Base-by-base conservation (phyloP, 1,140 invertebrate genomes). In the Mactra quadrangularis region DNA sequence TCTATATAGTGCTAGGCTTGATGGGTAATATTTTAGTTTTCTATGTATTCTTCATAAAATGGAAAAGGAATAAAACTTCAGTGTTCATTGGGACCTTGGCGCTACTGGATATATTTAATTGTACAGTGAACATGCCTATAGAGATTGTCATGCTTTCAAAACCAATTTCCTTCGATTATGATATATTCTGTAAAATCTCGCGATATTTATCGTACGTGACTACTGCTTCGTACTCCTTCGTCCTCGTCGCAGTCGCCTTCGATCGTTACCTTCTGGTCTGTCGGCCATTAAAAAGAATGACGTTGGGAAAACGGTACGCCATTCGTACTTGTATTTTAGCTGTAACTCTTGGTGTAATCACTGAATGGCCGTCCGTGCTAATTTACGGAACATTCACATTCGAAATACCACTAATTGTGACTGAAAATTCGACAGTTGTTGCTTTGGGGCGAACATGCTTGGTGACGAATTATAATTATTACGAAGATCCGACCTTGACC, bases 221-320 rank as follows among this genome's bases (percentile, higher is more conserved):
- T 25, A 60, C 72, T 2, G 72, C 72, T 15, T 59, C 72, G 13
- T 78, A 78, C 22, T 78, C 76, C 50, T 78, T 78, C 33, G 57
- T 78, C 9, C 35, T 78, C 2, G 76, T 78, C 4, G 62, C 76
- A 25, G 62, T 68, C 6, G 76, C 76, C 17, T 78, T 53, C 27
- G 76, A 78, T 38, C 59, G 76, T 3, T 78, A 78, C 35, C 47
- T 78, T 0, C 64, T 78, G 76, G 76, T 78, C 9, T 78, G 76
- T 41, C 45, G 57, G 9, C 76, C 76, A 13, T 45, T 78, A 1
- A 78, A 66, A n/a, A 33, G 76, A n/a, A 50, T 60, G 57, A 76
- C 72, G 11, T 22, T 60, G 22, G 57, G 41, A 9, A 60, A 31
- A 25, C 47, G 29, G 2, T 78, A 78, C 27, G 76, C 76, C n/a